Evolutionary conservation across 1,140 invertebrate genomes (phyloP).

Genomic region (Coelopa frigida): DNA sequence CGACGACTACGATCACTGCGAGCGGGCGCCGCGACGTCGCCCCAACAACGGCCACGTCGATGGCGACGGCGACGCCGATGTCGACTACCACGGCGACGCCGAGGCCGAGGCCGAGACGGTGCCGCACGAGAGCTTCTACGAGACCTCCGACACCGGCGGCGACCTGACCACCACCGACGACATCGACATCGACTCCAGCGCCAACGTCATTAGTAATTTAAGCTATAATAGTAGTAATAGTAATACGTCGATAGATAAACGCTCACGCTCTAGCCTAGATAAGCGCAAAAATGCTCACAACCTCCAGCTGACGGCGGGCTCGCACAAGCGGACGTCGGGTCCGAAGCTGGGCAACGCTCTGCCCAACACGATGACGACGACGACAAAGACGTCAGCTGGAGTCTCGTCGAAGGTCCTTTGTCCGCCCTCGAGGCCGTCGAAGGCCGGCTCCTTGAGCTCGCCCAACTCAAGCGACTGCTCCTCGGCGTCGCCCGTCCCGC

Average conservation of each 20-base stretch:
- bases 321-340: neutral
- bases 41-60: neutral
- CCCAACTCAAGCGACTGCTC: conserved; percentile 42
- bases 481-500: conserved; percentile 26
- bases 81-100: conserved; percentile 35
- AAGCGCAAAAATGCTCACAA: conserved; percentile 15
- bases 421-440: conserved; percentile 21
- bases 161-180: conserved; percentile 40
- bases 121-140: conserved; percentile 36
- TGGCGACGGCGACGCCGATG: conserved; percentile 21
- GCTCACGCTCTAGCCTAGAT: conserved; percentile 14
- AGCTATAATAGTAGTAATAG: conserved; percentile 46
- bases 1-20: conserved; percentile 38
- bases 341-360: neutral
- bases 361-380: neutral
- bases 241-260: conserved; percentile 23
- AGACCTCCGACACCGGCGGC: conserved; percentile 39
- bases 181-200: conserved; percentile 35
- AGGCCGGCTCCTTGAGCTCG: conserved; percentile 29
- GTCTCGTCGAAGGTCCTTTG: conserved; percentile 32
- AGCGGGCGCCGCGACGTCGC: conserved; percentile 16
- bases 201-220: conserved; percentile 42
- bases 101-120: conserved; percentile 34
- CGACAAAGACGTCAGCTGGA: conserved; percentile 18
- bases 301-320: conserved; percentile 4